Base-by-base conservation (phyloP, 37 sponge, comb jelly and placozoan species). In the Mnemiopsis leidyi region DNA sequence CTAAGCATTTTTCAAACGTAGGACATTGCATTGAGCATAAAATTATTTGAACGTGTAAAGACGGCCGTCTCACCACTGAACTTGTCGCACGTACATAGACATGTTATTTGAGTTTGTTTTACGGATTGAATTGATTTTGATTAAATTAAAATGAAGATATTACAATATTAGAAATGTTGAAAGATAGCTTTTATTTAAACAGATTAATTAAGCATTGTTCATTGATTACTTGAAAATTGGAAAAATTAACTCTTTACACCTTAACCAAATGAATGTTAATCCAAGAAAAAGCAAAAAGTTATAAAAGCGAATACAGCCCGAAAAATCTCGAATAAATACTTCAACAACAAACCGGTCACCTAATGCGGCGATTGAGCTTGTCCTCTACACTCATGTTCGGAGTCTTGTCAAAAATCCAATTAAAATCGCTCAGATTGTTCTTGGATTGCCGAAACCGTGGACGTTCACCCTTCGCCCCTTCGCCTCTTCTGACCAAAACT, bases 81-180 rank as follows among this genome's bases (percentile, higher is more conserved):
- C n/a, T n/a, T n/a, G n/a, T 48, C 13, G 61, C 13, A 48, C 61
- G 13, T 48, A 13, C 5, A 5, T 48, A 48, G 61, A 48, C 61
- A 77, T 77, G 28, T 69, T 69, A 77, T 77, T 77, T 77, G 79
- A 77, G 79, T 77, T 77, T 77, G 79, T 69, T 69, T 69, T 69
- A 69, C 73, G 73, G 73, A 77, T 77, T 77, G 79, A 77, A 77
- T 77, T 77, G 32, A 69, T 77, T 77, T 77, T 77, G 79, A 77
- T 77, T 77, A 77, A 77, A 31, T 77, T 77, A 77, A 77, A 77
- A 77, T 77, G 79, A 77, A 77, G 79, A 77, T 77, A 77, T 77
- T 77, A 77, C 16, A 36, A 77, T 77, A 77, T 77, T 77, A 77
- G 79, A 26, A 77, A 77, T 77, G 79, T 77, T 77, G 79, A 77